Conservation (phyloP, 2,797 vertebrate species). For the Botia almorhae region DNA sequence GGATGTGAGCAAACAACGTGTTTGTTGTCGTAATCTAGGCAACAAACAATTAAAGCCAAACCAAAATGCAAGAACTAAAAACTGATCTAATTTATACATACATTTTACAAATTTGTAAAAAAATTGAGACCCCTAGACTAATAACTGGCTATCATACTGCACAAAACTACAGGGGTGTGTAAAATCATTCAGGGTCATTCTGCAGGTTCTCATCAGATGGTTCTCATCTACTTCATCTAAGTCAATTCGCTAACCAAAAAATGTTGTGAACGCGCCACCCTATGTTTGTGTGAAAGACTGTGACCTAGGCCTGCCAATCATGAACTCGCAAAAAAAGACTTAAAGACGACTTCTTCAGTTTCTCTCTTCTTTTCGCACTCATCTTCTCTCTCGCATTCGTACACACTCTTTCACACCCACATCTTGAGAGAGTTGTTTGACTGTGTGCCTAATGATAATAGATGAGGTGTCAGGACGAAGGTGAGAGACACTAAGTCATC, state of each 20-base stretch:
- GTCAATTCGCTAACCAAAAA: constrained; percentile 23
- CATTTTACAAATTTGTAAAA: background rate
- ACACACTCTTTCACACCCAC: constrained; percentile 47
- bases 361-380: constrained; percentile 37
- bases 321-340: constrained; percentile 23
- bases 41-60: too few species aligned
- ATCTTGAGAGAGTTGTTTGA: constrained; percentile 76
- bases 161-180: background rate
- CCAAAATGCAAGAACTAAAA: background rate
- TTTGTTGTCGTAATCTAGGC: too few species aligned
- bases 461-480: constrained; percentile 81
- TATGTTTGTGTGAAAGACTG: constrained; percentile 10
- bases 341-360: constrained; percentile 19
- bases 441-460: constrained; percentile 84
- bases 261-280: background rate
- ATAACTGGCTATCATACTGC: background rate
- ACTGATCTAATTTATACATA: background rate
- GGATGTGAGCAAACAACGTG: too few species aligned
- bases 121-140: background rate
- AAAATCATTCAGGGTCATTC: constrained; percentile 23
- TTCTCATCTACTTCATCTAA: background rate
- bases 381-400: constrained; percentile 35
- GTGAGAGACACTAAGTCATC: constrained; percentile 84
- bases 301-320: constrained; percentile 45
- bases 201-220: background rate